A percentile compares a stretch with the other conserved stretches of the same genome.
Conservation (phyloP, 2,888 invertebrate genomes). For the Phengaris alcon region DNA sequence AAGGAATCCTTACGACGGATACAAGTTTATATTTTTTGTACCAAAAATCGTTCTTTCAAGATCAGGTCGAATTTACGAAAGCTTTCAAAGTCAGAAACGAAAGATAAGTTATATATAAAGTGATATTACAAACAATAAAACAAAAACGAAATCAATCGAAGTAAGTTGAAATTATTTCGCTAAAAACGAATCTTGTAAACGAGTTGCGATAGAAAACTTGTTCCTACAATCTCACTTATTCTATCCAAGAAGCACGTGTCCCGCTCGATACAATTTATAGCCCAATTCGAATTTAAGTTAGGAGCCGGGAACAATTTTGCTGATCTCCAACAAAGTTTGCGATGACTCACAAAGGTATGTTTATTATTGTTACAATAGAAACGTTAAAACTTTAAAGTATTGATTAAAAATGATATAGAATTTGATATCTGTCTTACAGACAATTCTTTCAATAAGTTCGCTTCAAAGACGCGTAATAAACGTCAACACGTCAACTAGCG, state of each 20-base stretch:
- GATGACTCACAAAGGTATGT: slow-evolving; percentile 38
- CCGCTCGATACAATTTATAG: slow-evolving; percentile 50
- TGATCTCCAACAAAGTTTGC: slow-evolving; percentile 47
- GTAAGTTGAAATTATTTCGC: slow-evolving; percentile 26
- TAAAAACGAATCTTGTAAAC: slow-evolving; percentile 25
- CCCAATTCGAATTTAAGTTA: slow-evolving; percentile 49
- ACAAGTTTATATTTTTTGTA: background rate
- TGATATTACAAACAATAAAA: slow-evolving; percentile 5
- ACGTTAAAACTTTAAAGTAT: slow-evolving; percentile 15
- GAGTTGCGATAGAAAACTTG: slow-evolving; percentile 28
- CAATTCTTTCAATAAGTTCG: background rate
- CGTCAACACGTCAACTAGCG: no score
- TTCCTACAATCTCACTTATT: slow-evolving; percentile 30
- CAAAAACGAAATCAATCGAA: slow-evolving; percentile 22
- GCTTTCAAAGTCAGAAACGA: background rate
- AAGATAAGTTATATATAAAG: background rate
- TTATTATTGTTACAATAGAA: slow-evolving; percentile 33
- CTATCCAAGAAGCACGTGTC: slow-evolving; percentile 36
- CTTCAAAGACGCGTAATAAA: background rate
- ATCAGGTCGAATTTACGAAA: background rate
- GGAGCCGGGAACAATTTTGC: slow-evolving; percentile 47
- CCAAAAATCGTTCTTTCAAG: background rate
- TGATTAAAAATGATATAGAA: slow-evolving; percentile 13
- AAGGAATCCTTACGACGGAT: no score
- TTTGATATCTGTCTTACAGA: background rate